Evolutionary conservation across 2,888 invertebrate genomes (phyloP).

Genomic region (Girardia tigrina): DNA sequence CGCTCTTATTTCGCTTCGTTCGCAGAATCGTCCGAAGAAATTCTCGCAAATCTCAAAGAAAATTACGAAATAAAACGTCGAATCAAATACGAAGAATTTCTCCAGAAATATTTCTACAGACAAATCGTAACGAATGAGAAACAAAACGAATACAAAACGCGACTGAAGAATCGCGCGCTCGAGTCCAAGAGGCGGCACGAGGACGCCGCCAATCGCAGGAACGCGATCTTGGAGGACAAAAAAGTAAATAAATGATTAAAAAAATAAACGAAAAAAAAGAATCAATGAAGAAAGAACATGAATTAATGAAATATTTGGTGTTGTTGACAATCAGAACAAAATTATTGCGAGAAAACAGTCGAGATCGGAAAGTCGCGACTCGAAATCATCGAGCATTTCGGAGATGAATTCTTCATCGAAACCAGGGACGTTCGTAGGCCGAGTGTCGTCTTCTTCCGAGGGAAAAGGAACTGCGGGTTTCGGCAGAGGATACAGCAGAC

Average conservation of each 20-base stretch:
- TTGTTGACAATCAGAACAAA: background rate
- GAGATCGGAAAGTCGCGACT: background rate
- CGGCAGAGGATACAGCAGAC: background rate
- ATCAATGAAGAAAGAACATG: too few species aligned
- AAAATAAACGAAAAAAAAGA: too few species aligned
- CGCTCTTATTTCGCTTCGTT: too few species aligned
- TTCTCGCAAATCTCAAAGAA: background rate
- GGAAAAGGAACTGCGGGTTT: background rate
- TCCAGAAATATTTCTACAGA: conserved; percentile 17
- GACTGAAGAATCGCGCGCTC: background rate
- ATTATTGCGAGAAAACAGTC: background rate
- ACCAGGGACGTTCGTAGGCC: background rate
- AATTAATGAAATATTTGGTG: too few species aligned
- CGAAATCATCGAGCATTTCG: background rate
- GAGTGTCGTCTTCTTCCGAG: background rate
- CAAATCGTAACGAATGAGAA: conserved; percentile 1
- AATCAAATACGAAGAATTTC: conserved; percentile 7
- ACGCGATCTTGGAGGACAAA: background rate
- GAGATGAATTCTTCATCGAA: background rate
- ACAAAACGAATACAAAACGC: background rate
- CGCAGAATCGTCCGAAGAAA: conserved; percentile 5
- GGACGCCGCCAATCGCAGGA: background rate
- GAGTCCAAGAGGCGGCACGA: background rate
- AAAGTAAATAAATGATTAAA: background rate
- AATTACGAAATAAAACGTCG: background rate